Evolutionary conservation across 2,888 invertebrate species (phyloP), one percentile per base, ranked within the genome.

Genomic region (Pandemis corylana): DNA sequence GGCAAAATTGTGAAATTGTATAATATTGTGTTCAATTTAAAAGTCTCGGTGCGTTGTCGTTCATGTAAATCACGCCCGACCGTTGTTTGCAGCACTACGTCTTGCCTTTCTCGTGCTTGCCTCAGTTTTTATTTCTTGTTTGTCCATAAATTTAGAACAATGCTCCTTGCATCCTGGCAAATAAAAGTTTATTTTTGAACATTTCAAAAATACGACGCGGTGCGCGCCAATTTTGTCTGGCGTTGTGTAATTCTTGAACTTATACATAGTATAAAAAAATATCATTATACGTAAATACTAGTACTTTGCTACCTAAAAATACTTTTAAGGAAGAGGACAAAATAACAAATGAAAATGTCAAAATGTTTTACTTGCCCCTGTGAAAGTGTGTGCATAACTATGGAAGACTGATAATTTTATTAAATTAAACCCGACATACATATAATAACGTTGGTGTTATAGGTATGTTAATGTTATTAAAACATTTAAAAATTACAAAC

Each of bases 11-110:
- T 66, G 68, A 42, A 63, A 51, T 65, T 69, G 71, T 62, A 64
- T 69, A 74, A 79, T 73, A 77, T 75, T 78, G 70, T 80, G 78
- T 77, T 82, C 82, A 81, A 83, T 83, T 84, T 82, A 77, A 74
- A 76, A 76, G 76, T 76, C 72, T 71, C 65, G 13, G 72, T 76
- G 68, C 76, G 72, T 76, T 76, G 76, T 69, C 76, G 76, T 68
- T 72, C 72, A 76, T 76, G 76, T 76, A 83, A 83, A 81, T 82
- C 82, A 80, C 79, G 82, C 77, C 72, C 77, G 77, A 79, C 78
- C 80, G 78, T 76, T 76, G 76, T 76, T 78, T 77, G 77, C 78
- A 68, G 79, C 77, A 77, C 77, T 80, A 76, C 78, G 77, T 82
- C 81, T 81, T 79, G 79, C 77, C 77, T 76, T 75, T 72, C 76